Percentiles rank a stretch among this genome's conserved stretches.
phyloP scores from a whole-genome alignment of 2,113 vertebrate species.

The Xenus cinereus region DNA sequence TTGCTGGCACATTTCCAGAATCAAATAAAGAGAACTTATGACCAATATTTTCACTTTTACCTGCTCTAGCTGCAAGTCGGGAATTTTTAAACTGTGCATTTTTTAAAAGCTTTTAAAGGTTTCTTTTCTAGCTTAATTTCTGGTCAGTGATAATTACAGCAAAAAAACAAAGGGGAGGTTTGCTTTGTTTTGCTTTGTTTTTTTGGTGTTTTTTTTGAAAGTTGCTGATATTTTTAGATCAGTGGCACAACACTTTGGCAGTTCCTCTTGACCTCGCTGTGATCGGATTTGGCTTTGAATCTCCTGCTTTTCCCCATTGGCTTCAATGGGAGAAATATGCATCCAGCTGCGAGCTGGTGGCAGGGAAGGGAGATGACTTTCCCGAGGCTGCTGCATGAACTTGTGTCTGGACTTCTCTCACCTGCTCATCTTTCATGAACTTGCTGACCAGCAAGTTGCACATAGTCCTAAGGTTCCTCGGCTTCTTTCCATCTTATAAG shows the following conservation, averaged over 20 bases:
- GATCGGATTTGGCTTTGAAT: background rate
- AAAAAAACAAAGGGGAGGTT: background rate
- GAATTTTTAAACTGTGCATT: background rate
- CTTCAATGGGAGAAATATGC: background rate
- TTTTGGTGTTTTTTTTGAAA: background rate
- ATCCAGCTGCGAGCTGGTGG: background rate
- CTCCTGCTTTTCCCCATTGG: background rate
- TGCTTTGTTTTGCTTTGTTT: background rate
- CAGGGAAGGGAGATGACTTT: background rate
- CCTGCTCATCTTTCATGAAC: background rate
- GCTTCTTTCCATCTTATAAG: background rate
- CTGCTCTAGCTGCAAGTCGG: background rate
- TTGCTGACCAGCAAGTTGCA: background rate
- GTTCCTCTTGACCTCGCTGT: background rate
- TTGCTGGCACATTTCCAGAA: constrained; percentile 7
- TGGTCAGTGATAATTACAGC: background rate
- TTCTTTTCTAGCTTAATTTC: background rate
- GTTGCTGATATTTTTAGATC: background rate
- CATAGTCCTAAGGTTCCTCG: background rate
- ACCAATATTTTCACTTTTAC: background rate
- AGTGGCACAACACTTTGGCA: background rate
- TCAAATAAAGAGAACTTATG: background rate
- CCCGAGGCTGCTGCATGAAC: rapidly evolving
- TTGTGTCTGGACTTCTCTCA: background rate
- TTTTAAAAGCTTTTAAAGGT: background rate